Conservation (phyloP, 2,888 invertebrate genomes). For the Pimpla rufipes region DNA sequence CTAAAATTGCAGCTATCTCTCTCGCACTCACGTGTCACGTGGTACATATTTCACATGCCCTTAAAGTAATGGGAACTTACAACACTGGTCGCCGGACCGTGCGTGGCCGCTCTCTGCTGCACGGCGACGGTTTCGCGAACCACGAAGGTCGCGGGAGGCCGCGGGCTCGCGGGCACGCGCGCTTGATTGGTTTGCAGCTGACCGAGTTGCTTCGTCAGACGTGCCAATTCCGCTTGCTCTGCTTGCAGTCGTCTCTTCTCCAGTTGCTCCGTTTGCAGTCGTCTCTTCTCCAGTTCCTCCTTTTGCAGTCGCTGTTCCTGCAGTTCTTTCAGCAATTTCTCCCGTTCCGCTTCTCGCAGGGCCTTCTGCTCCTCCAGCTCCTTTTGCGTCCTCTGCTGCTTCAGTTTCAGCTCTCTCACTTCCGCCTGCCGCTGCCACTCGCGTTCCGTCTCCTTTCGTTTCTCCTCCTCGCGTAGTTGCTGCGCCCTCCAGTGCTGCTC, state of each 20-base stretch:
- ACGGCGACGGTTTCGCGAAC: not conserved
- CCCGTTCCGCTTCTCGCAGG: not conserved
- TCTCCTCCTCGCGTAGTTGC: not conserved
- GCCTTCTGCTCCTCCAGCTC: not conserved
- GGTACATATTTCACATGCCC: too few species aligned
- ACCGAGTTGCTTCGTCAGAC: too few species aligned
- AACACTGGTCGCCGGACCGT: too few species aligned
- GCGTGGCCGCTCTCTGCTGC: too few species aligned
- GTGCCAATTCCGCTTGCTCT: not conserved
- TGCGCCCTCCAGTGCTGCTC: slow-evolving; percentile 29
- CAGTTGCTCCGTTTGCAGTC: not conserved
- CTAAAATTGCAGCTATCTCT: too few species aligned
- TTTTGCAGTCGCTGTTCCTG: not conserved
- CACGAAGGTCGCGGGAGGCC: not conserved
- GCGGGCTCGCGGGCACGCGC: too few species aligned
- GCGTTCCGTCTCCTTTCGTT: not conserved
- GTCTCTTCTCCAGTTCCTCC: not conserved
- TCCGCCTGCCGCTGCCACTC: not conserved
- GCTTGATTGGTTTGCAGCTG: too few species aligned
- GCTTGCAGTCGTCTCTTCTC: not conserved
- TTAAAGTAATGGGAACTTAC: too few species aligned
- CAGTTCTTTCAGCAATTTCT: not conserved
- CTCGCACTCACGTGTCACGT: too few species aligned
- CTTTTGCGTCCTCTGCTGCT: not conserved
- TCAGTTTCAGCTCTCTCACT: not conserved